Percentiles rank a stretch among this genome's conserved stretches.
Evolutionary conservation across 1,140 invertebrate species (phyloP).

Genomic region (Trachymyrmex septentrionalis): DNA sequence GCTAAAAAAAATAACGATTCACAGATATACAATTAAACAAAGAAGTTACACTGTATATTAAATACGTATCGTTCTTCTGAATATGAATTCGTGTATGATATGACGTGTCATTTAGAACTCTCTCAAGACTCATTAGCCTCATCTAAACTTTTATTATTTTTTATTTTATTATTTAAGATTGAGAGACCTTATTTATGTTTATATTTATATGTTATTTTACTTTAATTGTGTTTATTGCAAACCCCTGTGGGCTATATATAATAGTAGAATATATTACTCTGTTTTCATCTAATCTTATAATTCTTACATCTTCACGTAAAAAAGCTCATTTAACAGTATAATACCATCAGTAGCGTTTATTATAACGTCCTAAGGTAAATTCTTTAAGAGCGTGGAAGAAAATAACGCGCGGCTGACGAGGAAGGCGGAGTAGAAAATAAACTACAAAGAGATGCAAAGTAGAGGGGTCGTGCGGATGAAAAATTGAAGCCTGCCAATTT

Average conservation of each 20-base stretch:
- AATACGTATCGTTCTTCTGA: too few relatives aligned
- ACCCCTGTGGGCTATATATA: not conserved
- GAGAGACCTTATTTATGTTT: too few relatives aligned
- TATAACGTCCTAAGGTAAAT: not conserved
- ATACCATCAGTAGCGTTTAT: conserved; percentile 5
- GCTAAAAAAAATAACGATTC: too few relatives aligned
- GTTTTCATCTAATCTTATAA: not conserved
- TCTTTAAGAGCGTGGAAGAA: not conserved
- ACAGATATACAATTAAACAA: too few relatives aligned
- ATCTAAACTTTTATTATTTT: too few relatives aligned
- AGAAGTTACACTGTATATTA: too few relatives aligned
- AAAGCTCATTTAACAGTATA: not conserved
- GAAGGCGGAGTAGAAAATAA: not conserved
- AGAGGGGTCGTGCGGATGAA: not conserved
- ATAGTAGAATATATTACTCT: not conserved
- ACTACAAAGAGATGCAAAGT: not conserved
- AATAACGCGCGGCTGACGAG: not conserved
- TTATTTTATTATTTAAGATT: too few relatives aligned
- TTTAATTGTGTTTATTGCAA: too few relatives aligned
- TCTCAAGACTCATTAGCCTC: too few relatives aligned
- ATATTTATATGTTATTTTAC: too few relatives aligned
- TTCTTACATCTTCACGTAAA: not conserved
- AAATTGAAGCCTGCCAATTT: conserved; percentile 6
- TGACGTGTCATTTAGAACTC: too few relatives aligned
- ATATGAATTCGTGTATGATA: too few relatives aligned